Percentiles rank a stretch among this genome's conserved stretches.
Conservation (phyloP, 64 coral and sea anemone genomes). For the Stylophora pistillata region DNA sequence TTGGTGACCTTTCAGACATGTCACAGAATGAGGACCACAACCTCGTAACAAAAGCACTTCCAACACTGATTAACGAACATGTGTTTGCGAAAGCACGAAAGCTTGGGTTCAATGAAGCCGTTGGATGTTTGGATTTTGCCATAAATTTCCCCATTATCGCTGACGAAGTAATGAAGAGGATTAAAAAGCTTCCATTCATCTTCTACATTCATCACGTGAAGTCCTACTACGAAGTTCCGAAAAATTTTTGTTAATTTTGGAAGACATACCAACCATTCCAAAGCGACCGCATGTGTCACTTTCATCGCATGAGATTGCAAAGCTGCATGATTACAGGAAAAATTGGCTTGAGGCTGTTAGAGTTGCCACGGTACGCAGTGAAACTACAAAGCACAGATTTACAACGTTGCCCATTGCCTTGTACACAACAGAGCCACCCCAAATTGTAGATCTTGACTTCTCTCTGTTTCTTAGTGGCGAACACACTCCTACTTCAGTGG, state of each 20-base stretch:
- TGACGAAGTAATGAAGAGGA: too few relatives aligned
- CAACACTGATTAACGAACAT: conserved; percentile 50
- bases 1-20: too few relatives aligned
- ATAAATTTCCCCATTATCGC: too few relatives aligned
- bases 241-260: conserved; percentile 55
- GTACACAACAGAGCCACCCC: conserved; percentile 38
- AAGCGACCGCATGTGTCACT: conserved; percentile 32
- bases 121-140: conserved; percentile 60
- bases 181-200: too few relatives aligned
- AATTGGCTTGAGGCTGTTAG: conserved; percentile 8
- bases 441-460: conserved; percentile 38
- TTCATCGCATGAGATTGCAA: conserved; percentile 8
- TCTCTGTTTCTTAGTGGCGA: conserved; percentile 4
- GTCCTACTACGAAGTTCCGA: conserved; percentile 48
- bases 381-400: conserved; percentile 47
- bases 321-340: conserved; percentile 30
- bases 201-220: too few relatives aligned
- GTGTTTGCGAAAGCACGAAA: conserved; percentile 57
- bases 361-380: conserved; percentile 21
- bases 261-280: conserved; percentile 34
- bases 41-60: conserved; percentile 51
- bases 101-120: conserved; percentile 47
- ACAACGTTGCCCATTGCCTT: conserved; percentile 35
- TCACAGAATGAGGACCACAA: conserved; percentile 43
- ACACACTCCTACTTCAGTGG: not conserved